Percentiles rank a stretch among this genome's conserved stretches.
phyloP scores from a whole-genome alignment of 2,113 vertebrate species.

The Gopherus evgoodei region DNA sequence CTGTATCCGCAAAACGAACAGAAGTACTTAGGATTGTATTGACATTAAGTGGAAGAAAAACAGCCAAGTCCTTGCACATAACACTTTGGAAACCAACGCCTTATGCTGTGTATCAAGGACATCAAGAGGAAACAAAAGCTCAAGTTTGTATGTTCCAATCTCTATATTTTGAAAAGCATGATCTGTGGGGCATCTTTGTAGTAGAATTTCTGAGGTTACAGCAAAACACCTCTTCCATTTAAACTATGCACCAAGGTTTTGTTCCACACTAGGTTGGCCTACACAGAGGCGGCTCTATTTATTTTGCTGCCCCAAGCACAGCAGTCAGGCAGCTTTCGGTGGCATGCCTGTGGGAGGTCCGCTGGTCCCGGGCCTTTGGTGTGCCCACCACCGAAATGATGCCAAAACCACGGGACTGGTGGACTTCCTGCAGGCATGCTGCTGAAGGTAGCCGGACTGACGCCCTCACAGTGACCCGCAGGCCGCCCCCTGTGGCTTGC shows the following conservation, averaged over 20 bases:
- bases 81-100: not conserved
- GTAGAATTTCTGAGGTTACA: not conserved
- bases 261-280: not conserved
- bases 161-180: not conserved
- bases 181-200: not conserved
- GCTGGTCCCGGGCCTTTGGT: no score
- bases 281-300: no score
- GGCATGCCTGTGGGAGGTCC: no score
- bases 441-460: no score
- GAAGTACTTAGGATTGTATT: not conserved
- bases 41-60: not conserved
- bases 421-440: no score
- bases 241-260: not conserved
- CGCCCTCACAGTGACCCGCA: no score
- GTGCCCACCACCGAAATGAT: no score
- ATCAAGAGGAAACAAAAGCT: not conserved
- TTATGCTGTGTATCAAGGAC: not conserved
- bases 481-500: no score
- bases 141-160: rapidly evolving
- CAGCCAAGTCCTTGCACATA: not conserved
- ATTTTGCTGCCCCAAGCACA: no score
- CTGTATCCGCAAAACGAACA: no score
- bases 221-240: not conserved
- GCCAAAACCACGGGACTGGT: no score
- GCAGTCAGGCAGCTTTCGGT: no score